Evolutionary conservation across 2,113 vertebrate species (phyloP).

Genomic region (Gasterosteus nipponicus): DNA sequence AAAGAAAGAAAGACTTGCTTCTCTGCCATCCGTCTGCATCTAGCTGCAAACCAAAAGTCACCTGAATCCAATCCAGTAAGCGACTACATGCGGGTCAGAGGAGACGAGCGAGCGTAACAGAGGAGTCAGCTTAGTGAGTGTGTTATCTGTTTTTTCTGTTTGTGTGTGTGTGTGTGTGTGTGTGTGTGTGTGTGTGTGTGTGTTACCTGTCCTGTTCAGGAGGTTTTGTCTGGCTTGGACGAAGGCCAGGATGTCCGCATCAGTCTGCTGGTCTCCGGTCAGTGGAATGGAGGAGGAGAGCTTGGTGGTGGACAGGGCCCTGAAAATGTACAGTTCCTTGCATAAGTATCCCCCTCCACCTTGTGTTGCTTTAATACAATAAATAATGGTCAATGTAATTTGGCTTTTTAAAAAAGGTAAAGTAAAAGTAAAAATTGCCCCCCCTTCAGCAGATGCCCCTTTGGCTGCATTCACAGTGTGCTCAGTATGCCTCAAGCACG

Average conservation of each 20-base stretch:
- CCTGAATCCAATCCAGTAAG: conserved; percentile 30
- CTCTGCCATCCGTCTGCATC: conserved; percentile 17
- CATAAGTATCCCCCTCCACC: no score
- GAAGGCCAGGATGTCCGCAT: conserved; percentile 92
- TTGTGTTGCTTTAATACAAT: no score
- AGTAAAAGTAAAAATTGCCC: no score
- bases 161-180: no score
- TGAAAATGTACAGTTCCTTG: conserved; percentile 68
- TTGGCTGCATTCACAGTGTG: no score
- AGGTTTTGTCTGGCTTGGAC: conserved; percentile 89
- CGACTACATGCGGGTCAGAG: conserved; percentile 19
- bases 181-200: background rate
- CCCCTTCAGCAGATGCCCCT: no score
- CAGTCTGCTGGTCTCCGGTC: conserved; percentile 89
- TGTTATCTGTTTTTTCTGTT: background rate
- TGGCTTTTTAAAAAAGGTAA: no score
- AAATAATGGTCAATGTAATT: no score
- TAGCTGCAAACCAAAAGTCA: conserved; percentile 24
- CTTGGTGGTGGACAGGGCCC: conserved; percentile 61
- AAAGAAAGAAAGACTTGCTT: background rate
- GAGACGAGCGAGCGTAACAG: background rate
- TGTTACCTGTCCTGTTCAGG: conserved; percentile 85
- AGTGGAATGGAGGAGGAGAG: conserved; percentile 82
- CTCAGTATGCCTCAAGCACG: no score
- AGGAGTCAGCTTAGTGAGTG: background rate